Percentiles rank a stretch among this genome's conserved stretches.
Conservation (phyloP, 2,888 invertebrate genomes). For the Aleiodes testaceus region DNA sequence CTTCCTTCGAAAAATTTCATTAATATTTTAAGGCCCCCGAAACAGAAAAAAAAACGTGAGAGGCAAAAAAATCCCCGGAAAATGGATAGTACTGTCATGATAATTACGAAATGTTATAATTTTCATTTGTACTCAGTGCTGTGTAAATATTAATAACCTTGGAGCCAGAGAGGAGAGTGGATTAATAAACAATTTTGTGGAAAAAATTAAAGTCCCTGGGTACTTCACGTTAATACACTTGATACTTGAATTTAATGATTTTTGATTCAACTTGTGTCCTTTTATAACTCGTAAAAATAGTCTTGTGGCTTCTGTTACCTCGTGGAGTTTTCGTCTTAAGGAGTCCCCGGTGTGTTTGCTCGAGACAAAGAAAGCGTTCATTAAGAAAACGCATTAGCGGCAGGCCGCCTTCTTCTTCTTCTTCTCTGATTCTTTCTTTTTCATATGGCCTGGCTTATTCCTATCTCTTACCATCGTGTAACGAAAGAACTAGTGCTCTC, state of each 20-base stretch:
- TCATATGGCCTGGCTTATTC: constrained; percentile 45
- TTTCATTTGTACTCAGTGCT: no score
- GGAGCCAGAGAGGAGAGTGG: no score
- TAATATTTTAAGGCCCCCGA: neutral
- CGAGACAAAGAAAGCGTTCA: constrained; percentile 69
- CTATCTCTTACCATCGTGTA: constrained; percentile 37
- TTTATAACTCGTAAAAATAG: constrained; percentile 46
- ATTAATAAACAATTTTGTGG: neutral
- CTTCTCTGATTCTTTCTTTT: constrained; percentile 50
- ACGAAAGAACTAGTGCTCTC: constrained; percentile 9
- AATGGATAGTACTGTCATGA: no score
- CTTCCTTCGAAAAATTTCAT: constrained; percentile 1
- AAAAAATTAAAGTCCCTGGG: neutral
- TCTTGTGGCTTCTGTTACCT: constrained; percentile 53
- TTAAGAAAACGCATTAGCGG: constrained; percentile 69
- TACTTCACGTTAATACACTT: no score
- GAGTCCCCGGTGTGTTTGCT: constrained; percentile 63
- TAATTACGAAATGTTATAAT: no score
- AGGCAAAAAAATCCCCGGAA: no score
- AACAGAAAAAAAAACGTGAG: no score
- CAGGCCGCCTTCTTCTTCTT: constrained; percentile 55
- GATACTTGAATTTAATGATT: no score
- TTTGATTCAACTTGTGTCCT: neutral
- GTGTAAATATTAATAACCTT: no score
- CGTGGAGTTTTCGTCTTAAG: constrained; percentile 56